A percentile compares a stretch with the other conserved stretches of the same genome.
These are phyloP conservation scores for Psylliodes chrysocephalus DNA, from an alignment of 2,888 invertebrate species.

Conservation along the genomic window DNA sequence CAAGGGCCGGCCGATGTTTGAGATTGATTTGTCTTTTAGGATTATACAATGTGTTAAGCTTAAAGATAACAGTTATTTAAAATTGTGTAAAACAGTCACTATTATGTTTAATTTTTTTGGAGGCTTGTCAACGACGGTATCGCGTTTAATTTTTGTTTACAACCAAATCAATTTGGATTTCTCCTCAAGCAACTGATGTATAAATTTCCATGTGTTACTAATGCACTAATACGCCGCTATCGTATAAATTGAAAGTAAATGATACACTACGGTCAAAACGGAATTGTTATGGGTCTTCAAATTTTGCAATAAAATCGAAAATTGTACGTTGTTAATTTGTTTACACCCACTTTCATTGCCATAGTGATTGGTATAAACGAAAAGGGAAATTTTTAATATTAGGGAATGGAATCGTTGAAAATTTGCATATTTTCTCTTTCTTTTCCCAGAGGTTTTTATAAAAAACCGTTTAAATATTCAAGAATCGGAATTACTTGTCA, in stretches of 20 bases:
- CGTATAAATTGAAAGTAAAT: slow-evolving; percentile 41
- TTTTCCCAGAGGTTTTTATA: not conserved
- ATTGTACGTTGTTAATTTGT: slow-evolving; percentile 32
- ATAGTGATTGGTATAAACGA: slow-evolving; percentile 23
- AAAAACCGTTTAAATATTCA: too few relatives aligned
- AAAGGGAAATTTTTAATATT: slow-evolving; percentile 32
- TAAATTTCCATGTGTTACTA: slow-evolving; percentile 32
- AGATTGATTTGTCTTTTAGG: too few relatives aligned
- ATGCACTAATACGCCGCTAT: slow-evolving; percentile 33
- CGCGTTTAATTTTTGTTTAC: not conserved
- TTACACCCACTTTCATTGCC: slow-evolving; percentile 35
- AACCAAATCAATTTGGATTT: not conserved
- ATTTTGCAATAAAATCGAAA: slow-evolving; percentile 36
- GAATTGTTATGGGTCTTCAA: slow-evolving; percentile 25
- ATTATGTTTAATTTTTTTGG: too few relatives aligned
- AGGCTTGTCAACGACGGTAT: too few relatives aligned
- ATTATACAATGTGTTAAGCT: too few relatives aligned
- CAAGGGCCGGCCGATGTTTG: too few relatives aligned
- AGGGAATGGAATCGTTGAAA: slow-evolving; percentile 3
- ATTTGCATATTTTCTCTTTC: slow-evolving; percentile 21
- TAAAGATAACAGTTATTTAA: too few relatives aligned
- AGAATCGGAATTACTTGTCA: too few relatives aligned
- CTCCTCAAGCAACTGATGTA: slow-evolving; percentile 19
- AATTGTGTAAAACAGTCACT: too few relatives aligned
- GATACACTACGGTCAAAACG: slow-evolving; percentile 22